Conservation (phyloP, 2,888 invertebrate genomes). For the Ferrisia virgata region DNA sequence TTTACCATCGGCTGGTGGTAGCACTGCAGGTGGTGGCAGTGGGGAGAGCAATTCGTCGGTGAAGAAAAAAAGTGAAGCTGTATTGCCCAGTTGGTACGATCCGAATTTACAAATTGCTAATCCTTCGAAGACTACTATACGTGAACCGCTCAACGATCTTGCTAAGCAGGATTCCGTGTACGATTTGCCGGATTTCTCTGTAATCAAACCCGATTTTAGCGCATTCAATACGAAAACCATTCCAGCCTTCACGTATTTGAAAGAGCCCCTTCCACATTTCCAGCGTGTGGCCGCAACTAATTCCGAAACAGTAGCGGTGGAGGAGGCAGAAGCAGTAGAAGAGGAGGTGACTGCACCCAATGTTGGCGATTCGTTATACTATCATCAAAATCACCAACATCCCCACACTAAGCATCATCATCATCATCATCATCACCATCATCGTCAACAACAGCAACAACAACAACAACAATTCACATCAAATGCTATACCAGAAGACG, state of each 20-base stretch:
- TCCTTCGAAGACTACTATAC: background rate
- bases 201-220: conserved; percentile 46
- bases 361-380: conserved; percentile 38
- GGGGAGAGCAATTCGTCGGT: conserved; percentile 34
- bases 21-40: background rate
- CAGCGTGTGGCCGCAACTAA: background rate
- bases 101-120: conserved; percentile 2
- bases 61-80: conserved; percentile 49
- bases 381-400: conserved; percentile 49
- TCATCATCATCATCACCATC: background rate
- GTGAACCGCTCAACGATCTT: conserved; percentile 31
- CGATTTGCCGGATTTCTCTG: conserved; percentile 45
- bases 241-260: conserved; percentile 46
- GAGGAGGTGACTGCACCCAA: background rate
- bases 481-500: background rate
- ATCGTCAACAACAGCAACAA: conserved; percentile 51
- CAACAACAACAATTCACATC: conserved; percentile 52
- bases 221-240: conserved; percentile 46
- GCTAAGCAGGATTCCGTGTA: conserved; percentile 40
- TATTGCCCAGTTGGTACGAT: conserved; percentile 48
- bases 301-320: no score
- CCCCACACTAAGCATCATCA: conserved; percentile 50
- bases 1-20: background rate
- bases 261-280: conserved; percentile 34
- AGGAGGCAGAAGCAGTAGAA: background rate